Percentiles rank a stretch among this genome's conserved stretches.
Evolutionary conservation across 2,888 invertebrate species (phyloP).

Genomic region (Microctonus hyperodae): DNA sequence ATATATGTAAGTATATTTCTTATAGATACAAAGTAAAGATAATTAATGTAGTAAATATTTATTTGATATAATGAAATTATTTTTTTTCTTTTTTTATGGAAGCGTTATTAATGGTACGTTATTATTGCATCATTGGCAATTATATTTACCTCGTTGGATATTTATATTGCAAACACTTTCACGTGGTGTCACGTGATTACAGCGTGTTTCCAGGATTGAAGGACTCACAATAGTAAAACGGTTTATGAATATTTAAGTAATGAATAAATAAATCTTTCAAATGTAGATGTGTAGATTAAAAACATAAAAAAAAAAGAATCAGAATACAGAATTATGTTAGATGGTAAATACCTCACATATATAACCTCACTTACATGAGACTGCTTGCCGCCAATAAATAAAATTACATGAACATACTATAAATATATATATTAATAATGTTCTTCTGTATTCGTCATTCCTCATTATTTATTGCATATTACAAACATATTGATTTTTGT

Average conservation of each 20-base stretch:
- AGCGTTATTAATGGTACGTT: neutral
- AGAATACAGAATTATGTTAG: neutral
- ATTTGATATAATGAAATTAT: too few species aligned
- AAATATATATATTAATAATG: too few species aligned
- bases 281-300: neutral
- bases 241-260: neutral
- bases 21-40: too few species aligned
- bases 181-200: constrained; percentile 19
- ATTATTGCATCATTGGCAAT: constrained; percentile 8
- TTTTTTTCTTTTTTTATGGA: neutral
- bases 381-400: neutral
- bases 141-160: constrained; percentile 8
- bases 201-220: constrained; percentile 10
- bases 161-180: constrained; percentile 10
- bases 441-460: too few species aligned
- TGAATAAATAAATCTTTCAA: neutral
- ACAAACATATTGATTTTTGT: too few species aligned
- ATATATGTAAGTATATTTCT: too few species aligned
- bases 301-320: neutral
- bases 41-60: too few species aligned
- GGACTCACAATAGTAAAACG: constrained; percentile 4
- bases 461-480: too few species aligned
- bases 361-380: too few species aligned
- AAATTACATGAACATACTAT: too few species aligned
- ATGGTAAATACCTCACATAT: neutral